Base-by-base conservation (phyloP, 2,888 invertebrate genomes). In the Herminia tarsipennalis region DNA sequence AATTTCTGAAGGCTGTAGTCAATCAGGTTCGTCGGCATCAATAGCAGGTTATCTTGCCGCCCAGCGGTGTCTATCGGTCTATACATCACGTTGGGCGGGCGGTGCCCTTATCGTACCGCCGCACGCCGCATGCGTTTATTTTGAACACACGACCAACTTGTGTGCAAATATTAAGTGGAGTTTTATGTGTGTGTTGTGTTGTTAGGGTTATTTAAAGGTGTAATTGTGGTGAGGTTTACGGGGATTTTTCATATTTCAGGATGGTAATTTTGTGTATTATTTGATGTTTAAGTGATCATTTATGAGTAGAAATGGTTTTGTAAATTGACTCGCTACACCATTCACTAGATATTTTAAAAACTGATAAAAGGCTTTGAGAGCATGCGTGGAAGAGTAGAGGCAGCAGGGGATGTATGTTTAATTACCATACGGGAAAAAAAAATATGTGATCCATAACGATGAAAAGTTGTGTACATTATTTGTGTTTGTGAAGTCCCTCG, bases 41-140 rank as follows among this genome's bases (percentile, higher is more conserved):
- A 66, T 73, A 68, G 69, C 70, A 66, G 66, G 65, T 63, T 75
- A 76, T 77, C 78, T 65, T 62, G 48, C 57, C 55, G 51, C 57
- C 66, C 57, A 63, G 63, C 53, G 55, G 25, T 51, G 51, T 53
- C 60, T 66, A 66, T 66, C 65, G 59, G 34, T 60, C 60, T 56
- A 70, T 67, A 64, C 70, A 63, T 69, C 70, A 66, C 57, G 33
- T 41, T 48, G 69, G 71, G 72, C 67, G 69, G 66, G 62, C 64
- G 66, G 54, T 60, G 65, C 55, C 49, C 56, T 70, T 77, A 77
- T 76, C 75, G 56, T 42, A 9, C 28, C 56, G 48, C 56, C 60
- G 52, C 76, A 67, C 73, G 59, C 69, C 56, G 56, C 56, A 43
- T 55, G 53, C 51, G 47, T 47, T 71, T 72, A 72, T 72, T 73